A percentile compares a stretch with the other conserved stretches of the same genome.
Evolutionary conservation across 64 coral and sea anemone genomes (phyloP).

Genomic region (Pocillopora damicornis): DNA sequence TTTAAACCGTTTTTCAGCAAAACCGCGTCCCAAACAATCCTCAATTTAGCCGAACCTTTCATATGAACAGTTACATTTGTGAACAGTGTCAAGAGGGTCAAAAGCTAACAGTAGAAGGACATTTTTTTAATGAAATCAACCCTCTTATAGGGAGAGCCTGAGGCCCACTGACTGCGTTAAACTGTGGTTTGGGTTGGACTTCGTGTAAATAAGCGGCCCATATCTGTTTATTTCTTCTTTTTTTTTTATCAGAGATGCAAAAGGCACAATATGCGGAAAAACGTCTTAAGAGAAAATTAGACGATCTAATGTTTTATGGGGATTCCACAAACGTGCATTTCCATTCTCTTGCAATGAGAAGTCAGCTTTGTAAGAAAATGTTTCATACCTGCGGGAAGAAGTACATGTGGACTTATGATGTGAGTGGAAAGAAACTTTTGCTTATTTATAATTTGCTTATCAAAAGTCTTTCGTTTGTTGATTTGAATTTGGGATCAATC

Average conservation of each 20-base stretch:
- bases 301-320: constrained; percentile 53
- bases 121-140: no score
- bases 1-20: no score
- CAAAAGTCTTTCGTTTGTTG: background rate
- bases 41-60: no score
- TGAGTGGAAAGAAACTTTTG: background rate
- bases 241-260: background rate
- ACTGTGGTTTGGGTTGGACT: no score
- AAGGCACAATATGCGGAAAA: background rate
- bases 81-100: no score
- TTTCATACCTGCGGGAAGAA: constrained; percentile 28
- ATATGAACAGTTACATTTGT: no score
- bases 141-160: no score
- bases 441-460: background rate
- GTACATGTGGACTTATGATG: constrained; percentile 67
- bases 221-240: background rate
- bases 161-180: no score
- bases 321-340: constrained; percentile 48
- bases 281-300: constrained; percentile 10
- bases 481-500: no score
- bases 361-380: constrained; percentile 42
- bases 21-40: no score
- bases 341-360: constrained; percentile 1
- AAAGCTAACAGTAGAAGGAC: no score
- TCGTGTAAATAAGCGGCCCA: no score